These are phyloP conservation scores for Clitarchus hookeri DNA, from an alignment of 2,888 invertebrate genomes.

Conservation along the genomic window DNA sequence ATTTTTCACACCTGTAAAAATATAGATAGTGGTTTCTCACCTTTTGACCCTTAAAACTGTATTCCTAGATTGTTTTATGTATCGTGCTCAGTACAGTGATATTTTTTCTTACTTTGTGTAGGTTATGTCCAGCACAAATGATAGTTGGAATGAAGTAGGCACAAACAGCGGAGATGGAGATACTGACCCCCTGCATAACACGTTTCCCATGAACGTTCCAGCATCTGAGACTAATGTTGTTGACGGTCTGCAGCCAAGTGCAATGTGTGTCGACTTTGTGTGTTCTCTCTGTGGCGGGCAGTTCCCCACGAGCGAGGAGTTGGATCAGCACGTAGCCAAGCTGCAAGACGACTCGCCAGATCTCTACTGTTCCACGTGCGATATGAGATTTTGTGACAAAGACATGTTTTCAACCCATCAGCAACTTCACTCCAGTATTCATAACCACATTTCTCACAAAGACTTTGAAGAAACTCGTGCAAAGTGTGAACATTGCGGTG, in stretches of 20 bases:
- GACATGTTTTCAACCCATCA: neutral
- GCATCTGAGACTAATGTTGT: neutral
- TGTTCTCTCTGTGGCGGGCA: neutral
- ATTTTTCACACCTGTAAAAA: too few relatives aligned
- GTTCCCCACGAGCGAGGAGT: constrained; percentile 20
- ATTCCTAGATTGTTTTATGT: too few relatives aligned
- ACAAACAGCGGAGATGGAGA: neutral
- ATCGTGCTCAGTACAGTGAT: neutral
- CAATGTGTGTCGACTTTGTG: constrained; percentile 19
- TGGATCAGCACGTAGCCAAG: neutral
- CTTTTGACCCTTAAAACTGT: too few relatives aligned
- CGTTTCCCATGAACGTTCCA: neutral
- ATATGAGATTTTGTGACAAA: constrained; percentile 16
- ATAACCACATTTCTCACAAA: neutral
- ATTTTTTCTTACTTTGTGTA: neutral
- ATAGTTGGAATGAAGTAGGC: neutral
- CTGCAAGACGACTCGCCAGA: neutral
- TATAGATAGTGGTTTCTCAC: too few relatives aligned
- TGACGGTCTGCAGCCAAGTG: neutral
- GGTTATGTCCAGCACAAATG: neutral
- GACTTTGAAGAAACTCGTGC: neutral
- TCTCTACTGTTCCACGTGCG: neutral
- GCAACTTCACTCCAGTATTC: neutral
- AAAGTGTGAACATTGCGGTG: neutral
- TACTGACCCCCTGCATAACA: constrained; percentile 2